Base-by-base conservation (phyloP, 2,888 invertebrate species). In the Drosophila multiciliata region DNA sequence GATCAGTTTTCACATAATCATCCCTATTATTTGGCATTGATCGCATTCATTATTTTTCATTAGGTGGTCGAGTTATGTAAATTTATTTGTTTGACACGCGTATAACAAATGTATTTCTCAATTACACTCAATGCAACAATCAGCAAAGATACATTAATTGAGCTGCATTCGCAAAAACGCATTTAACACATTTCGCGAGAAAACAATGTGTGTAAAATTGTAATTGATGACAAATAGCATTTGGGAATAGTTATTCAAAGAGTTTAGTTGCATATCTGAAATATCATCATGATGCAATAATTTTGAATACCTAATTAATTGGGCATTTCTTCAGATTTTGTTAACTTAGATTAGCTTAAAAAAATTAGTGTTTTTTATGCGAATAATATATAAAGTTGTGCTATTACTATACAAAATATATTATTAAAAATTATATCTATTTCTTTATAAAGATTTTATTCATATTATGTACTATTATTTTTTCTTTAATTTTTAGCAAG, bases 11-110 rank as follows among this genome's bases (percentile, higher is more conserved):
- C 54, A 26, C 59, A 65, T 74, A 73, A 73, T 81, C 68, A 63
- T 75, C 59, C 59, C 57, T 68, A 67, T 68, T 64, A 71, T 57
- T 52, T 81, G 64, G 48, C 63, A 75, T 69, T 78, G 87, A 78
- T 86, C 68, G 55, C 54, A 66, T 36, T 71, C 70, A 87, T 84
- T 84, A 65, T 32, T 66, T 71, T 83, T 74, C 67, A 87, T 89
- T 75, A 74, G 77, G 70, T 80, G 63, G 17, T 55, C 36, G 64
- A 26, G 60, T n/a, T 74, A 84, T 84, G 87, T 76, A 87, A 86
- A 89, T 89, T 89, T 73, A 82, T 87, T 87, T 69, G 76, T 74
- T 79, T 72, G 73, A 54, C 60, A 80, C 69, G 60, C 72, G 62
- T 49, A 11, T 68, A 48, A 20, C 40, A 50, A 53, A 67, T 45